phyloP scores from a whole-genome alignment of 1,140 invertebrate species.

The Globodera ellingtonae region DNA sequence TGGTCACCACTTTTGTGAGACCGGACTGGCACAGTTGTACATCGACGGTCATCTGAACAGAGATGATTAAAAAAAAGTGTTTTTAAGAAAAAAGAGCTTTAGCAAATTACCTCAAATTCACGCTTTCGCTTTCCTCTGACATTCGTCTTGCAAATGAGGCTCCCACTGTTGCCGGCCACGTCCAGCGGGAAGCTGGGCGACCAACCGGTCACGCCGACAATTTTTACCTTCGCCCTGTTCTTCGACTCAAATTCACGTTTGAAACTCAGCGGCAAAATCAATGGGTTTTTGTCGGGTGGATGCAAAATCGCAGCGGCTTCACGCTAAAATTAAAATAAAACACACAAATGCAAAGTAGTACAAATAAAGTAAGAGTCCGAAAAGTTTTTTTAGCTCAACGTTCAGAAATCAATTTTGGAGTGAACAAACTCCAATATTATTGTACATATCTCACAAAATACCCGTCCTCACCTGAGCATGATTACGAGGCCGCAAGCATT shows the following conservation, averaged over 20 bases:
- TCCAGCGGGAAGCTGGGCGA: conserved; percentile 92
- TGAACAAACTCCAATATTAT: too few species aligned
- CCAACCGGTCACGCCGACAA: conserved; percentile 27
- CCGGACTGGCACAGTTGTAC: conserved; percentile 86
- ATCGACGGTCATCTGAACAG: conserved; percentile 81
- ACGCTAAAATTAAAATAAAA: neutral
- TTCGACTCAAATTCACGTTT: conserved; percentile 30
- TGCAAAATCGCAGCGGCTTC: conserved; percentile 19
- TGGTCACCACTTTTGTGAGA: conserved; percentile 91
- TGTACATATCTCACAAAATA: too few species aligned
- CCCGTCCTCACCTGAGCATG: too few species aligned
- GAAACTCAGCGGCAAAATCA: conserved; percentile 38
- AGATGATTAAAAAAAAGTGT: neutral
- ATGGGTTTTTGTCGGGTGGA: conserved; percentile 26
- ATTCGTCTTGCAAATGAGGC: conserved; percentile 77
- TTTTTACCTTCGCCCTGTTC: conserved; percentile 41
- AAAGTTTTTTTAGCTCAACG: too few species aligned
- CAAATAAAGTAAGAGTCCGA: too few species aligned
- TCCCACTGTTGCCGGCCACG: conserved; percentile 88
- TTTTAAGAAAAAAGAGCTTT: too few species aligned
- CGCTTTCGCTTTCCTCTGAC: conserved; percentile 68
- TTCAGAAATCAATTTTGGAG: too few species aligned
- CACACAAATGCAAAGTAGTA: too few species aligned
- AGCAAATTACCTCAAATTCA: too few species aligned
- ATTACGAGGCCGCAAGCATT: too few species aligned